Evolutionary conservation across 2,888 invertebrate genomes (phyloP).

Genomic region (Anagyrus pseudococci): DNA sequence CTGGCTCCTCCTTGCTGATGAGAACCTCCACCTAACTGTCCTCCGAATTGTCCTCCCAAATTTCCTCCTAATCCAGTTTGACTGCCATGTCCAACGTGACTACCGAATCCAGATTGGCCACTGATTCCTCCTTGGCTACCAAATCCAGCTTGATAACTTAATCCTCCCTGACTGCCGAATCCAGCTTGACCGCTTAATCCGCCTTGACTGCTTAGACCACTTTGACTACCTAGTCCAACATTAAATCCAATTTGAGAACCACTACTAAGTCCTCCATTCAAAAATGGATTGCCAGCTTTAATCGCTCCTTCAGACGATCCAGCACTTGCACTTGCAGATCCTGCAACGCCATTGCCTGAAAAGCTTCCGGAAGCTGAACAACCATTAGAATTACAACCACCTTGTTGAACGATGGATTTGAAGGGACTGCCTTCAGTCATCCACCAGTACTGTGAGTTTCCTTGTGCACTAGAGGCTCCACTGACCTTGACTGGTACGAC

Average conservation of each 20-base stretch:
- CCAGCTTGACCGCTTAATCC: background rate
- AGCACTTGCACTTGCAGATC: background rate
- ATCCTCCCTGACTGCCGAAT: background rate
- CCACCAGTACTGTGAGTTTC: slow-evolving; percentile 40
- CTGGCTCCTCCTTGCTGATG: background rate
- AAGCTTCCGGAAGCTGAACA: slow-evolving; percentile 39
- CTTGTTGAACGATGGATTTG: slow-evolving; percentile 29
- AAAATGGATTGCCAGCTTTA: slow-evolving; percentile 24
- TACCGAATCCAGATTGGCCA: background rate
- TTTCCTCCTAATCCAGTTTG: background rate
- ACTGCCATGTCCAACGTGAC: slow-evolving; percentile 5
- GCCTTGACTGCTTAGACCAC: background rate
- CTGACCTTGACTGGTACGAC: background rate
- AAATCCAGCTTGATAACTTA: background rate
- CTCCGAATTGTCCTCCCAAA: background rate
- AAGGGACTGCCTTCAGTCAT: slow-evolving; percentile 41
- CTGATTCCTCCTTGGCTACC: background rate
- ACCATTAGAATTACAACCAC: slow-evolving; percentile 38
- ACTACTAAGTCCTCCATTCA: slow-evolving; percentile 1
- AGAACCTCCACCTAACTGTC: slow-evolving; percentile 10
- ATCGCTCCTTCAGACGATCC: background rate
- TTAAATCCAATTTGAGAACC: background rate
- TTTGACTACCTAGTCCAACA: background rate
- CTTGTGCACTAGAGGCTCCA: background rate
- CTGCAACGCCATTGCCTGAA: background rate